A percentile compares a stretch with the other conserved stretches of the same genome.
These are phyloP conservation scores for Prionchulus punctatus DNA, from an alignment of 2,888 invertebrate genomes.

Conservation along the genomic window DNA sequence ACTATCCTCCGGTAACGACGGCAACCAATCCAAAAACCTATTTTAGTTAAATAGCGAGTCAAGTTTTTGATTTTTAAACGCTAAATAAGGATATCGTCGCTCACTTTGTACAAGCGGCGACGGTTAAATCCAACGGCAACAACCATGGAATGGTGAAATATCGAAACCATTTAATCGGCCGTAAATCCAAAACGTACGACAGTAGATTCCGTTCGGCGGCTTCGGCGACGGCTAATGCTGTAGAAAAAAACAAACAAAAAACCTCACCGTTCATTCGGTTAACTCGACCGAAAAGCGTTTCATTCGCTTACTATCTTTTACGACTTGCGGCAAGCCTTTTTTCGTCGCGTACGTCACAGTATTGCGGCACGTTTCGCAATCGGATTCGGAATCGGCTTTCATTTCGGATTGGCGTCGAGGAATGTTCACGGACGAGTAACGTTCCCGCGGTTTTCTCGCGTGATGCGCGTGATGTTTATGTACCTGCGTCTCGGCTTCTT, in stretches of 20 bases:
- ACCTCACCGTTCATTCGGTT: not conserved
- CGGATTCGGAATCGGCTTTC: not conserved
- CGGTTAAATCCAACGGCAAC: constrained; percentile 65
- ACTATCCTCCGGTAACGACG: constrained; percentile 48
- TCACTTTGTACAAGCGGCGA: constrained; percentile 45
- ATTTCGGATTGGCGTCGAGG: not conserved
- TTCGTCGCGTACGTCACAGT: not conserved
- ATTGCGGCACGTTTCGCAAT: constrained; percentile 8
- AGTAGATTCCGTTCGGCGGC: constrained; percentile 9
- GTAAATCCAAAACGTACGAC: not conserved
- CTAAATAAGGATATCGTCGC: not conserved
- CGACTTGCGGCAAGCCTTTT: constrained; percentile 7
- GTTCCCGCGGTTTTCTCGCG: no score
- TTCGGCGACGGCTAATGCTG: constrained; percentile 8
- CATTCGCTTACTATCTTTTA: constrained; percentile 5
- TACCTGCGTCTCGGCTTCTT: not conserved
- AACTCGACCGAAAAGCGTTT: not conserved
- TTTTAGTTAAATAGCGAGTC: no score
- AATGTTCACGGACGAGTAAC: no score
- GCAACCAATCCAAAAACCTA: constrained; percentile 54
- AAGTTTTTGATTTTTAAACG: not conserved
- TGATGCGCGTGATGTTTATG: not conserved
- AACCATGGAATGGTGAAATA: constrained; percentile 62
- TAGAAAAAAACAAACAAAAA: not conserved
- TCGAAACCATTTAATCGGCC: constrained; percentile 4